phyloP scores from a whole-genome alignment of 2,113 vertebrate species.

The Rattus rattus region DNA sequence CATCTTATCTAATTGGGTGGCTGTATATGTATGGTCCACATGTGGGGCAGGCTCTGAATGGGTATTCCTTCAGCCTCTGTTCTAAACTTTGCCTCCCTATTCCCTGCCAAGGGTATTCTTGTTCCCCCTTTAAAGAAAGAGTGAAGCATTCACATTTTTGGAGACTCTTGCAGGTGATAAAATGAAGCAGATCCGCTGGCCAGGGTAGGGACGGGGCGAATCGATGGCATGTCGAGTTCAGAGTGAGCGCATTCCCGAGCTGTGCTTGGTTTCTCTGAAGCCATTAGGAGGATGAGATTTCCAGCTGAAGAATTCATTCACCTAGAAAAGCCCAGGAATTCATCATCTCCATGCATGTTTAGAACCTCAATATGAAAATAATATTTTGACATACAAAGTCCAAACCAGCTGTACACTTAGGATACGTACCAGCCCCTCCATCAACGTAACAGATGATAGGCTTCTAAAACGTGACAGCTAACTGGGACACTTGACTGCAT shows the following conservation, averaged over 20 bases:
- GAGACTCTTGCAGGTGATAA: conserved; percentile 70
- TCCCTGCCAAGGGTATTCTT: no score
- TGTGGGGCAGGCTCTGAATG: no score
- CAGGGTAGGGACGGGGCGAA: not conserved
- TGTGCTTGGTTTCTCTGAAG: conserved; percentile 51
- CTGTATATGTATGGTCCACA: no score
- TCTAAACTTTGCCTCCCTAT: no score
- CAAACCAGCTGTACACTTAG: not conserved
- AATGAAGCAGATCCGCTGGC: not conserved
- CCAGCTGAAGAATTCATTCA: conserved; percentile 45
- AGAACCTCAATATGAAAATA: not conserved
- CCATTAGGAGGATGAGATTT: not conserved
- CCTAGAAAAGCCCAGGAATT: conserved; percentile 45
- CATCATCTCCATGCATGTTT: not conserved
- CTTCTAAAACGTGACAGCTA: not conserved
- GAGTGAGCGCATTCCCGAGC: conserved; percentile 16
- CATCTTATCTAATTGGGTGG: no score
- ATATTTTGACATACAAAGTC: not conserved
- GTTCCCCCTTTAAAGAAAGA: no score
- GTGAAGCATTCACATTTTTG: no score
- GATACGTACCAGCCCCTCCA: not conserved
- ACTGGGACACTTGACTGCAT: not conserved
- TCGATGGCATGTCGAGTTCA: not conserved
- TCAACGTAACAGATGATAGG: not conserved
- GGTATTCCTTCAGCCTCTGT: no score